A percentile compares a stretch with the other conserved stretches of the same genome.
These are phyloP conservation scores for Mesorhabditis belari DNA, from an alignment of 2,888 invertebrate genomes.

Conservation along the genomic window DNA sequence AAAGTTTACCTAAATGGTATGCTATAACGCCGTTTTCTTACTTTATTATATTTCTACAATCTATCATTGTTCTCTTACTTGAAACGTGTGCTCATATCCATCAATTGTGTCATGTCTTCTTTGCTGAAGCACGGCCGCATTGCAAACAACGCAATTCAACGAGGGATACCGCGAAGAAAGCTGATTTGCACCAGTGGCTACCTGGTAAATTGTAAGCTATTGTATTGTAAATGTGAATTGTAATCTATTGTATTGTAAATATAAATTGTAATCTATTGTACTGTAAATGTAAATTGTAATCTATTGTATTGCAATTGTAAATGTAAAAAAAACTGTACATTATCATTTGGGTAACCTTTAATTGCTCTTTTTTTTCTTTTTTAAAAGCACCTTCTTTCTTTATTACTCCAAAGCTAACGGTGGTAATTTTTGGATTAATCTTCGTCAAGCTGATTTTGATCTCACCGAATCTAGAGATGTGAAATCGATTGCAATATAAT, in stretches of 20 bases:
- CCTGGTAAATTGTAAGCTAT: slow-evolving; percentile 18
- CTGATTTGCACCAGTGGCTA: slow-evolving; percentile 41
- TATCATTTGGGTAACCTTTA: no score
- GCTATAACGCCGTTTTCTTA: neutral
- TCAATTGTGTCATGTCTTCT: slow-evolving; percentile 38
- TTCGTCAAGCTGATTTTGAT: slow-evolving; percentile 2
- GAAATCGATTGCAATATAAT: slow-evolving; percentile 43
- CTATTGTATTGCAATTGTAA: no score
- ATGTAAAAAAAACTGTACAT: no score
- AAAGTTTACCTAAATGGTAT: slow-evolving; percentile 45
- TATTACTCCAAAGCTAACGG: no score
- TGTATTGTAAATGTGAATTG: slow-evolving; percentile 40
- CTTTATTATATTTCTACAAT: no score
- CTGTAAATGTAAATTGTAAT: no score
- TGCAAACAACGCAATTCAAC: slow-evolving; percentile 45
- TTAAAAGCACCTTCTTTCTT: no score
- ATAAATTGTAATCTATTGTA: no score
- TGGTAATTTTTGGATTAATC: no score
- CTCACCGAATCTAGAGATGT: slow-evolving; percentile 8
- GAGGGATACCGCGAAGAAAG: slow-evolving; percentile 40
- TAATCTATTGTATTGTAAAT: neutral
- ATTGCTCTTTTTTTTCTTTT: no score
- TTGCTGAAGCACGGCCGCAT: slow-evolving; percentile 44
- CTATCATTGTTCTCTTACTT: slow-evolving; percentile 21
- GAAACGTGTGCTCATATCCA: slow-evolving; percentile 46